These are phyloP conservation scores for Euclidia mi DNA, from an alignment of 2,888 invertebrate genomes.

Conservation along the genomic window DNA sequence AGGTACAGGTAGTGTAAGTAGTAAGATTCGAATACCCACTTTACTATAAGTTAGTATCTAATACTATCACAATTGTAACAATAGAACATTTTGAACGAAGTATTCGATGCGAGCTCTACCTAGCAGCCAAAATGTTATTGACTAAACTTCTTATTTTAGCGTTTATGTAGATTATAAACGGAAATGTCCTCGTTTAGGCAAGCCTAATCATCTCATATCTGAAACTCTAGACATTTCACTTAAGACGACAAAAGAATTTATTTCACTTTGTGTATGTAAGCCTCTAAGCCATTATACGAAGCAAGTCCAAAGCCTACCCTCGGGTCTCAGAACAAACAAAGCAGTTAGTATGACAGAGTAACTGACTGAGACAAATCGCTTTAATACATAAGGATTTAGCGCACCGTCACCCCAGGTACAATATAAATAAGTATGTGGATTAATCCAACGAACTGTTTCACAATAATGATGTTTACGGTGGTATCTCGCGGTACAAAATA, in stretches of 20 bases:
- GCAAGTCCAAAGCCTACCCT: slow-evolving; percentile 51
- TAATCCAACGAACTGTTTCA: slow-evolving; percentile 33
- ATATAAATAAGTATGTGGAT: slow-evolving; percentile 51
- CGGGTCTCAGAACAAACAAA: slow-evolving; percentile 66
- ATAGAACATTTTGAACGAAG: too few relatives aligned
- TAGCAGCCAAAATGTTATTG: too few relatives aligned
- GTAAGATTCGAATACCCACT: too few relatives aligned
- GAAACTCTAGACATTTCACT: neutral
- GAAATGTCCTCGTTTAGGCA: too few relatives aligned
- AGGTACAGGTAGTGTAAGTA: too few relatives aligned
- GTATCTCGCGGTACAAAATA: slow-evolving; percentile 15
- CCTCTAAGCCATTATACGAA: slow-evolving; percentile 29
- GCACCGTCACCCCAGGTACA: slow-evolving; percentile 54
- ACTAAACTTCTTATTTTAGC: too few relatives aligned
- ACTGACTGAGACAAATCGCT: slow-evolving; percentile 75
- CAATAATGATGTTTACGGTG: slow-evolving; percentile 28
- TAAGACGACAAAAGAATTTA: neutral
- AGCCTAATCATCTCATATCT: slow-evolving; percentile 1
- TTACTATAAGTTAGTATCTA: too few relatives aligned
- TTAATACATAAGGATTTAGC: slow-evolving; percentile 64
- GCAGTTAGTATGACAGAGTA: slow-evolving; percentile 62
- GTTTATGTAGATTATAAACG: neutral
- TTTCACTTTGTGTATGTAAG: slow-evolving; percentile 45
- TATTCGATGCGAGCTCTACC: too few relatives aligned
- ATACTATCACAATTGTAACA: too few relatives aligned